Base-by-base conservation (phyloP, 1,140 invertebrate species). In the Platyura marginata region DNA sequence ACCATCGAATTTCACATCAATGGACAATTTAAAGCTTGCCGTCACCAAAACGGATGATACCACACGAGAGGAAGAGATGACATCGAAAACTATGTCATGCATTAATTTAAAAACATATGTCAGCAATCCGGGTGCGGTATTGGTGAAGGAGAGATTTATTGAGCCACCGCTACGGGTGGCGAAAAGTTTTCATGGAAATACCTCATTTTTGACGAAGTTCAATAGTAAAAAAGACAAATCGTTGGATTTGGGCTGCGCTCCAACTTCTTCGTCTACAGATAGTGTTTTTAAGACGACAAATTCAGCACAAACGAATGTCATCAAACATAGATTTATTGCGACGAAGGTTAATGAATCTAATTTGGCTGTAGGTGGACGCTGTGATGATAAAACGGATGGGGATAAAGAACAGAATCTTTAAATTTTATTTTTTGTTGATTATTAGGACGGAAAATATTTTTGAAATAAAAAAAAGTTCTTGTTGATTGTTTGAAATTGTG, bases 101-200 rank as follows among this genome's bases (percentile, higher is more conserved):
- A 51, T 54, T 20, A 59, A 59, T 44, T 43, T 59, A 6, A 59
- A 59, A 44, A 48, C 52, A 19, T 47, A 42, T 48, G 0, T 25
- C 15, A 35, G 15, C n/a, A 37, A 55, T 43, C 56, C 56, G 0
- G 64, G 62, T 3, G 56, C 63, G 3, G 51, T 66, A 18, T 46
- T 64, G 11, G 54, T 66, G 15, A 67, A 64, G 49, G 65, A 67
- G 48, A 52, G 53, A 22, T 68, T 58, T 45, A 65, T 68, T 9
- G 66, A 68, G 48, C 62, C 66, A 2, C 57, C 60, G 3, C 61
- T 63, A 48, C 61, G 64, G 18, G 53, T 65, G 35, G 57, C 66
- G 19, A 62, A 56, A 41, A 66, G 64, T 51, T 66, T 65, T 49
- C 61, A 66, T 44, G 62, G 57, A 22, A 61, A 67, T 22, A 59